Evolutionary conservation across 1,140 invertebrate species (phyloP).

Genomic region (Brachionus angularis): DNA sequence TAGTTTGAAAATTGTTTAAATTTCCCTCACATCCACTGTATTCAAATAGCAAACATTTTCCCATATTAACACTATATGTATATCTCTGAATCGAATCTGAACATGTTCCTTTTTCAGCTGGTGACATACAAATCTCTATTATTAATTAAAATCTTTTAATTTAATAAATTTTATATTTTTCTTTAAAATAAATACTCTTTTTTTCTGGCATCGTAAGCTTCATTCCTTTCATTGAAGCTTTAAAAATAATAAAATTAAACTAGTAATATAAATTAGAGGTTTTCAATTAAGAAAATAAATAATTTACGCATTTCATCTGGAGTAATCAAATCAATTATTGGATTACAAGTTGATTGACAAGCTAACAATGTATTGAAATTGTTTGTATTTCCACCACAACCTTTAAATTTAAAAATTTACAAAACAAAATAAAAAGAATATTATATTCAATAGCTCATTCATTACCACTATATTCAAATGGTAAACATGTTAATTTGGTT

Average conservation of each 20-base stretch:
- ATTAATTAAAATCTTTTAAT: neutral
- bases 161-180: neutral
- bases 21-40: conserved; percentile 85
- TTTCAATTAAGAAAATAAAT: neutral
- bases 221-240: neutral
- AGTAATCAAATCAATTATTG: neutral
- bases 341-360: neutral
- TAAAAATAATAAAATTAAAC: neutral
- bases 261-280: neutral
- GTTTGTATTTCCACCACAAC: conserved; percentile 28
- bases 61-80: conserved; percentile 70
- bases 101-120: conserved; percentile 72
- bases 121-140: conserved; percentile 46
- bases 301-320: neutral
- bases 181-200: conserved; percentile 7
- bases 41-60: conserved; percentile 73
- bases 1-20: conserved; percentile 80
- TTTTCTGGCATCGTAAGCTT: conserved; percentile 17
- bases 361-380: conserved; percentile 18
- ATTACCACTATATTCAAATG: conserved; percentile 39
- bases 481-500: conserved; percentile 26
- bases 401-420: neutral
- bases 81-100: conserved; percentile 74
- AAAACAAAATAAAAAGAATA: neutral
- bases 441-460: too few species aligned